Evolutionary conservation across 2,113 vertebrate genomes (phyloP).

Genomic region (Penelope pileata): DNA sequence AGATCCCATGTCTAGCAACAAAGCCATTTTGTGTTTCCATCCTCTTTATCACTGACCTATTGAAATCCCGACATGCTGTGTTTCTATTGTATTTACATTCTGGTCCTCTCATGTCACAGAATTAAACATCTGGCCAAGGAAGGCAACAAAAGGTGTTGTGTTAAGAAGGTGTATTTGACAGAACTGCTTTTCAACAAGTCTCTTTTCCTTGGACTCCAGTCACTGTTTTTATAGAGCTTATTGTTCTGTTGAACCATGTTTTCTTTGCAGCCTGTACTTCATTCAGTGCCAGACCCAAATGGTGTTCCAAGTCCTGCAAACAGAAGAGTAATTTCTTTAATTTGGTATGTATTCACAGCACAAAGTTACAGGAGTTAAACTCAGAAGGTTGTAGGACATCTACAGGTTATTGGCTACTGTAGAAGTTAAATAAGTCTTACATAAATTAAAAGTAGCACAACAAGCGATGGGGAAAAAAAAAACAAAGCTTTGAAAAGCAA

Average conservation of each 20-base stretch:
- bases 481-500: background rate
- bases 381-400: background rate
- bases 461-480: background rate
- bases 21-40: conserved; percentile 68
- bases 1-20: conserved; percentile 74
- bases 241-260: conserved; percentile 99
- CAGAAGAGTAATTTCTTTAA: conserved; percentile 1
- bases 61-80: conserved; percentile 72
- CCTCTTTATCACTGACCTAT: conserved; percentile 73
- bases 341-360: background rate
- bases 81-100: conserved; percentile 74
- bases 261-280: conserved; percentile 98
- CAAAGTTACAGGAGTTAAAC: background rate
- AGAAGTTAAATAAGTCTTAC: background rate
- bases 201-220: conserved; percentile 97
- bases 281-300: conserved; percentile 92
- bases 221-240: conserved; percentile 98
- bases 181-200: conserved; percentile 84
- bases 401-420: background rate
- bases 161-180: conserved; percentile 68
- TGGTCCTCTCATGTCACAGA: conserved; percentile 81
- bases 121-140: conserved; percentile 81
- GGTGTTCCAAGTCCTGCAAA: conserved; percentile 93
- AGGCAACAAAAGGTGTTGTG: conserved; percentile 80
- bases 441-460: conserved; percentile 2